Percentiles rank a stretch among this genome's conserved stretches.
These are phyloP conservation scores for Adrianichthys oophorus DNA, from an alignment of 2,797 vertebrate genomes.

Conservation along the genomic window DNA sequence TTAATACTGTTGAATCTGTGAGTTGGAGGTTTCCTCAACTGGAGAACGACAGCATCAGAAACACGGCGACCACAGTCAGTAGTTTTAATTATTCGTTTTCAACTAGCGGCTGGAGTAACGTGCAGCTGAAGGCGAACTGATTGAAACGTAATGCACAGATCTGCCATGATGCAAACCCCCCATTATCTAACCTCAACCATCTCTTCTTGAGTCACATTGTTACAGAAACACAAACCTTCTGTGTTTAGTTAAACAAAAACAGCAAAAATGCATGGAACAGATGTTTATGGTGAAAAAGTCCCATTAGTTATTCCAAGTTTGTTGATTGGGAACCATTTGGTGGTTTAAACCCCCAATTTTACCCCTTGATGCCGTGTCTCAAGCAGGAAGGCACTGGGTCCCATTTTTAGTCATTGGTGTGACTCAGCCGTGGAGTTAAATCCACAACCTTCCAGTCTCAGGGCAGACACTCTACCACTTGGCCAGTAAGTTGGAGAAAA, in stretches of 20 bases:
- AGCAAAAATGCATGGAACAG: too few species aligned
- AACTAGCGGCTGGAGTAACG: conserved; percentile 7
- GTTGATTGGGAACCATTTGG: too few species aligned
- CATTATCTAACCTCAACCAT: conserved; percentile 15
- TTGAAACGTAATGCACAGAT: conserved; percentile 12
- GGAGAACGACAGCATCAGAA: conserved; percentile 37
- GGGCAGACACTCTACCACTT: too few species aligned
- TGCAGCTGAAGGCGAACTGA: conserved; percentile 6
- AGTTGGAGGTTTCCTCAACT: conserved; percentile 60
- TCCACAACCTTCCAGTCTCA: too few species aligned
- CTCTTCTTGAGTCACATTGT: conserved; percentile 28
- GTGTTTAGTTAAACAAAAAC: conserved; percentile 12
- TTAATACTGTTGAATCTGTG: conserved; percentile 60
- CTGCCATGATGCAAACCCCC: background rate
- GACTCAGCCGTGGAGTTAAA: too few species aligned
- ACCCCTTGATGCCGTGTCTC: too few species aligned
- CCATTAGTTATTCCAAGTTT: too few species aligned
- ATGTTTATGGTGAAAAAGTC: too few species aligned
- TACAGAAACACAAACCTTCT: conserved; percentile 33
- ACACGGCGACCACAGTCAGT: background rate
- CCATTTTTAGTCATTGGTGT: too few species aligned
- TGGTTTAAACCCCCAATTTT: too few species aligned
- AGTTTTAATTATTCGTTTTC: conserved; percentile 24
- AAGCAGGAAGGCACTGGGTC: too few species aligned
- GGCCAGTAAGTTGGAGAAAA: too few species aligned